These are phyloP conservation scores for Paradoxurus hermaphroditus DNA, from an alignment of 2,113 vertebrate species.

Conservation along the genomic window DNA sequence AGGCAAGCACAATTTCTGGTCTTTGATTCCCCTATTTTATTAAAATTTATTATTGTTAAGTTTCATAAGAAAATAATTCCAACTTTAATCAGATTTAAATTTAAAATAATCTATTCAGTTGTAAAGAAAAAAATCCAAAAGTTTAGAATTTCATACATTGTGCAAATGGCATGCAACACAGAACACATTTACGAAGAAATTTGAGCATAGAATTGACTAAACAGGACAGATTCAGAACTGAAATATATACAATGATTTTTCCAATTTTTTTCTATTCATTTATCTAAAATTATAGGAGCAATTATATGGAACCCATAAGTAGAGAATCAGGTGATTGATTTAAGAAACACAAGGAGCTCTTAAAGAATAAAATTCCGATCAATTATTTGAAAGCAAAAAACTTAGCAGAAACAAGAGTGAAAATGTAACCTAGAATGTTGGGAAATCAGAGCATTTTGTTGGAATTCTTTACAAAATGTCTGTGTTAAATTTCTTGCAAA, in stretches of 20 bases:
- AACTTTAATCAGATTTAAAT: background rate
- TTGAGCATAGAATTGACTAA: background rate
- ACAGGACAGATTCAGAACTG: background rate
- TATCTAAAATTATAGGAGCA: background rate
- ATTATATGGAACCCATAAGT: background rate
- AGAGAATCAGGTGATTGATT: background rate
- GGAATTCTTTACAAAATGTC: background rate
- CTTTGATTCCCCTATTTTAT: background rate
- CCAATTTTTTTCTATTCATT: background rate
- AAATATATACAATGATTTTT: background rate
- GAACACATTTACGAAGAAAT: background rate
- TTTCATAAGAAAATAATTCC: background rate
- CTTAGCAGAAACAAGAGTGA: background rate
- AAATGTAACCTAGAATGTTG: background rate
- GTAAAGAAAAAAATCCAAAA: background rate
- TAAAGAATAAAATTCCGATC: background rate
- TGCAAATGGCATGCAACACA: background rate
- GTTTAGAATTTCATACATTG: background rate
- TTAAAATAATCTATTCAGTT: background rate
- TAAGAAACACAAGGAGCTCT: background rate
- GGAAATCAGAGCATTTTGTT: background rate
- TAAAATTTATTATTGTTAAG: background rate
- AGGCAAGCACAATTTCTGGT: background rate
- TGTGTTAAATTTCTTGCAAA: constrained; percentile 16
- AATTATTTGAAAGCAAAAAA: background rate